These are phyloP conservation scores for Drosophila pandora DNA, from an alignment of 1,140 invertebrate species.

Conservation along the genomic window DNA sequence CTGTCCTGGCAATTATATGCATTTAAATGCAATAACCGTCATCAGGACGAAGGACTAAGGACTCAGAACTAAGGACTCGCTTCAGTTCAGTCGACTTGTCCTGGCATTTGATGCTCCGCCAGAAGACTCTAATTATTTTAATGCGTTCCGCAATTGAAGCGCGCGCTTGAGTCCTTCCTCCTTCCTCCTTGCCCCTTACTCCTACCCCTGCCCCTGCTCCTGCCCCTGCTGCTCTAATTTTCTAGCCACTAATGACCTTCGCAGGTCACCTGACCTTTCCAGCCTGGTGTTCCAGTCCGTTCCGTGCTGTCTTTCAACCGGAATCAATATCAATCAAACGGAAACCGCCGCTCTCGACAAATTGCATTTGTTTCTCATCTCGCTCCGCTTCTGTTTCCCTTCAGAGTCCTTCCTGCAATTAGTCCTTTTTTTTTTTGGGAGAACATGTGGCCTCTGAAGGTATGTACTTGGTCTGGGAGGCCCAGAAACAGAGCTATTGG, in stretches of 20 bases:
- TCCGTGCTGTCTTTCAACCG: conserved; percentile 15
- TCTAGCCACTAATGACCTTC: conserved; percentile 68
- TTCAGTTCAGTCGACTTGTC: conserved; percentile 19
- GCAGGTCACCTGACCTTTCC: conserved; percentile 38
- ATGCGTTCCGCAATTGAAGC: conserved; percentile 71
- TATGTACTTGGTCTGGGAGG: not conserved
- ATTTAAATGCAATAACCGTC: conserved; percentile 82
- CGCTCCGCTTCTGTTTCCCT: conserved; percentile 11
- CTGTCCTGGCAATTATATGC: conserved; percentile 69
- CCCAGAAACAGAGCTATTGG: conserved; percentile 58
- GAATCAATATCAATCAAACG: conserved; percentile 81
- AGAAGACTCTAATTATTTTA: conserved; percentile 72
- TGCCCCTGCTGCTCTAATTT: conserved; percentile 66
- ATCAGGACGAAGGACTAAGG: conserved; percentile 53
- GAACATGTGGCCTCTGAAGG: conserved; percentile 58
- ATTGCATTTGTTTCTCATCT: conserved; percentile 54
- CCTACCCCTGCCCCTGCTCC: not conserved
- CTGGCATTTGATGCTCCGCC: conserved; percentile 47
- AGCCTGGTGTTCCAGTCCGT: not conserved
- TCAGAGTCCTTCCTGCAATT: conserved; percentile 46
- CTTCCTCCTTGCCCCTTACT: not conserved
- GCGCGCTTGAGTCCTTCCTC: conserved; percentile 62
- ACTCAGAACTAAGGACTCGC: not conserved
- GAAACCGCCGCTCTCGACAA: conserved; percentile 73
- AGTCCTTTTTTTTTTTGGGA: conserved; percentile 33